phyloP scores from a whole-genome alignment of 2,113 vertebrate genomes.

The Cololabis saira region DNA sequence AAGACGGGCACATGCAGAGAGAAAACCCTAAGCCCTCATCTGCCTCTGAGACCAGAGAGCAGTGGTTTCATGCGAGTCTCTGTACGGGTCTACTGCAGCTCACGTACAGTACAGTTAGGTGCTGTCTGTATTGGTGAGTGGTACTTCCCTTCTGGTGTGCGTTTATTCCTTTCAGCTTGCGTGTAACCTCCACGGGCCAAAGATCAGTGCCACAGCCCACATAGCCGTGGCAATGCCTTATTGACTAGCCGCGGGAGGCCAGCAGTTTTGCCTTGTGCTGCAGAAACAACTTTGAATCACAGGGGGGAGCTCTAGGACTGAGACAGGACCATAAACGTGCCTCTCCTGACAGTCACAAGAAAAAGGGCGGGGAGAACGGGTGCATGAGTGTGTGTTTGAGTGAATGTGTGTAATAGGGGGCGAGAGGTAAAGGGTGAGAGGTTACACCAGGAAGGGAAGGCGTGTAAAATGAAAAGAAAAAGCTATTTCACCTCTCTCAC shows the following conservation, averaged over 20 bases:
- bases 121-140: constrained; percentile 14
- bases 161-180: constrained; percentile 29
- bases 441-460: constrained; percentile 74
- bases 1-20: constrained; percentile 4
- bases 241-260: constrained; percentile 64
- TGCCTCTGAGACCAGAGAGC: constrained; percentile 57
- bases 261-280: constrained; percentile 56
- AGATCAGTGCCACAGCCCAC: constrained; percentile 71
- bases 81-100: neutral
- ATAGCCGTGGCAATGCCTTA: constrained; percentile 55
- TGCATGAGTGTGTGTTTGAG: constrained; percentile 48
- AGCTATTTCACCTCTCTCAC: constrained; percentile 87
- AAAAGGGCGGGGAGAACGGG: constrained; percentile 37
- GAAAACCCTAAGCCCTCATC: constrained; percentile 67
- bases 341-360: constrained; percentile 43
- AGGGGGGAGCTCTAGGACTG: constrained; percentile 98
- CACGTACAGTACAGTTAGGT: too few relatives aligned
- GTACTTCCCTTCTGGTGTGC: constrained; percentile 26
- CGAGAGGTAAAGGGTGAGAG: constrained; percentile 77
- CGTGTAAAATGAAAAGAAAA: constrained; percentile 87
- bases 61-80: constrained; percentile 1
- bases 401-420: constrained; percentile 73
- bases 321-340: constrained; percentile 41
- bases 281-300: constrained; percentile 84
- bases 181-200: constrained; percentile 62